Evolutionary conservation across 1,140 invertebrate genomes (phyloP), one percentile per base, ranked within the genome.

Genomic region (Aporrectodea caliginosa): DNA sequence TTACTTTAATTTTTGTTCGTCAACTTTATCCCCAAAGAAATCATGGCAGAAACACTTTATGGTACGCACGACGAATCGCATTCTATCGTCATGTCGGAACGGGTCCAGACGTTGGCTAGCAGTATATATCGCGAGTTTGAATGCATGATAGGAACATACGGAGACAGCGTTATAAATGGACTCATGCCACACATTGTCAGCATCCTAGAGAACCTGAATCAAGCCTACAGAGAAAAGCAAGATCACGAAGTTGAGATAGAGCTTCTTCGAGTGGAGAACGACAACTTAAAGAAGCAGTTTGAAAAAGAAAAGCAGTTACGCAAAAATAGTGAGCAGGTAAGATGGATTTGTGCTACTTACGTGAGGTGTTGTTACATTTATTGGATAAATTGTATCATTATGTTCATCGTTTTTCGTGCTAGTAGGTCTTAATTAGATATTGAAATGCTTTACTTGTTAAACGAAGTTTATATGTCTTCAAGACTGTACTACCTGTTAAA

Each of bases 111-210:
- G 78, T 87, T 98, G 84, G 98, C 98, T 84, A 94, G 96, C 1
- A 96, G 94, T 89, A 97, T 99, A 87, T 99, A 99, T 90, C 95
- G 97, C 86, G 98, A 99, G 90, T 98, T 99, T 86, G 97, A 99
- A 88, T 91, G 93, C 81, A 99, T 99, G 94, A 99, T 99, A 82
- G 93, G 93, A 32, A 93, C 94, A 84, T 98, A 98, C 84, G 98
- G 99, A 85, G 95, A 99, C 90, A 96, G 98, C 90, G 97, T 98
- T 33, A 97, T 99, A 0, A 99, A 99, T 90, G 97, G 87, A 82
- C 82, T 89, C 74, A 99, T 99, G 98, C 97, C 98, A 0, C 88
- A 98, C 69, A 92, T 99, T 84, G 98, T 99, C 81, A 98, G 97
- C 88, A 96, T 99, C 75, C 90, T 99, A 73, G 98, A 99, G 90